These are phyloP conservation scores for Ammodytes marinus DNA, from an alignment of 2,113 vertebrate genomes.

Conservation along the genomic window DNA sequence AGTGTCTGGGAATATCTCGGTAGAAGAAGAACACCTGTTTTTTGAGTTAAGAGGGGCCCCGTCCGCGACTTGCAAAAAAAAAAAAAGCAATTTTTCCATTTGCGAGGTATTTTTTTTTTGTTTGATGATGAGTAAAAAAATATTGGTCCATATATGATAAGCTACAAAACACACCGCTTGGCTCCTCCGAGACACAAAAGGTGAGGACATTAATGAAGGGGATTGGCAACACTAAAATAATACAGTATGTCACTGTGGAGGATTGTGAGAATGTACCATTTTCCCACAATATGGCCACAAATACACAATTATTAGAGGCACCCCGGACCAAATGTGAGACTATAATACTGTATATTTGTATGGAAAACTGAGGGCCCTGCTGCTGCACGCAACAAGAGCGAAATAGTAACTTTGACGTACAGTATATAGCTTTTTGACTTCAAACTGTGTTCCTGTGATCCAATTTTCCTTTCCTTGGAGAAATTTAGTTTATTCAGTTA, in stretches of 20 bases:
- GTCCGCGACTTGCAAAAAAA: slow-evolving; percentile 14
- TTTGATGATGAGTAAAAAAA: slow-evolving; percentile 1
- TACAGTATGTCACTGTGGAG: too few species aligned
- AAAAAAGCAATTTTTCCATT: slow-evolving; percentile 30
- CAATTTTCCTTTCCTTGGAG: too few species aligned
- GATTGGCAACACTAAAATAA: not conserved
- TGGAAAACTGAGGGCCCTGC: too few species aligned
- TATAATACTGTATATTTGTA: too few species aligned
- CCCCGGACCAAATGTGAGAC: too few species aligned
- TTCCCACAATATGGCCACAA: not conserved
- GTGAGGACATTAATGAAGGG: not conserved
- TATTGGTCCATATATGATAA: slow-evolving; percentile 9
- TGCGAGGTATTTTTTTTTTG: slow-evolving; percentile 7
- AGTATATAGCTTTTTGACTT: too few species aligned
- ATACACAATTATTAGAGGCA: too few species aligned
- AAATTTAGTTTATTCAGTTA: too few species aligned
- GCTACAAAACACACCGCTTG: slow-evolving; percentile 3
- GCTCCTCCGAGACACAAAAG: not conserved
- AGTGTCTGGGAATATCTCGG: slow-evolving; percentile 29
- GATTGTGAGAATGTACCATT: not conserved
- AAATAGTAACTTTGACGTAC: too few species aligned
- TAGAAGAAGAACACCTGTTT: slow-evolving; percentile 45
- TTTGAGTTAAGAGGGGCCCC: slow-evolving; percentile 23
- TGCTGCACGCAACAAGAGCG: too few species aligned
- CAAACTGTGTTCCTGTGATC: too few species aligned